Evolutionary conservation across 2,888 invertebrate species (phyloP), one percentile per base, ranked within the genome.

Genomic region (Philopedon plagiatum): DNA sequence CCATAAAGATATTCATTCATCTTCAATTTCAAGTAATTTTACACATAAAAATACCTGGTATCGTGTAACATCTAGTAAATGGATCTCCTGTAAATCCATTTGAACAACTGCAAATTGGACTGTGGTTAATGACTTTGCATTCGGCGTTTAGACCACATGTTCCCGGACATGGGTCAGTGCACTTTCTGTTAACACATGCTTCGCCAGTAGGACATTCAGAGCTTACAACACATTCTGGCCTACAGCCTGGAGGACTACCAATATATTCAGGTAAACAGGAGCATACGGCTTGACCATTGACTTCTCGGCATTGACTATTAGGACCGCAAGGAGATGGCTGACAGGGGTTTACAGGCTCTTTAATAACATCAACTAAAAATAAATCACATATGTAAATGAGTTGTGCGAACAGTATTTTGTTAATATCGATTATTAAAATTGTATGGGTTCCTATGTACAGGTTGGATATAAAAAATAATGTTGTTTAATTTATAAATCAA

Each of bases 151-250:
- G 86, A 64, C 95, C 95, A 81, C 94, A 95, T 26, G 93, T 92
- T 73, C 94, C 94, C 75, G 92, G 91, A 81, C 94, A 94, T 62
- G 94, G 94, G 84, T 95, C 93, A 21, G 88, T 88, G 80, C 95
- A 95, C 84, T 92, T 94, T 83, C 92, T 92, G 81, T 93, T 93
- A 75, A 93, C 90, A 81, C 95, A 95, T 9, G 94, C 94, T 81
- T 91, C 91, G 80, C 91, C 91, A 76, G 91, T 91, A 21, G 91
- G 89, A 84, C 94, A 95, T 82, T 95, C 94, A 3, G 93, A 90
- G 80, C 94, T 94, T 0, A 93, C 92, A 3, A 93, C 89, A 83
- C 95, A 96, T 85, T 95, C 95, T 1, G 94, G 94, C 73, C 91
- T 90, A 81, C 95, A 95, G 80, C 92, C 92, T 5, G 94, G 94